Base-by-base conservation (phyloP, 2,888 invertebrate species). In the Sesamia inferens region DNA sequence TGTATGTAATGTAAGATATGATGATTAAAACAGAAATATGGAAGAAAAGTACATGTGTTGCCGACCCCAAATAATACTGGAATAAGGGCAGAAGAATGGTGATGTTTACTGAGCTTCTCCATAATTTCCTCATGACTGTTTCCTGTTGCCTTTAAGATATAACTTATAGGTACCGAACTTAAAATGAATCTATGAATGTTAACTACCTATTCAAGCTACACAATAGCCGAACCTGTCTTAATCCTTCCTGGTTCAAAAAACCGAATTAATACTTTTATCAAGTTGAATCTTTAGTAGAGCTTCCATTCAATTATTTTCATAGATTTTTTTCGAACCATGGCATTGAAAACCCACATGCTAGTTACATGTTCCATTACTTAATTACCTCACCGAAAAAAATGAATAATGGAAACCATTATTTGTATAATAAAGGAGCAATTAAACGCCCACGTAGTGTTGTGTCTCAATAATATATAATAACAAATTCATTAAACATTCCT, bases 311-410 rank as follows among this genome's bases (percentile, higher is more conserved):
- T 62, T 22, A 69, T 48, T 71, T 62, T 72, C 72, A 79, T 72
- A n/a, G 65, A 44, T 69, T 79, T 81, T 66, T 85, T 85, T 80
- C 64, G 72, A 57, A 16, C 65, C 66, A 71, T 75, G 82, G 76
- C 85, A 85, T 85, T 83, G 85, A 81, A 71, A 51, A 24, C 74
- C 78, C 79, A 77, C 82, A 67, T 66, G 54, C 61, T 59, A 55
- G 73, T 81, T 74, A 78, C 55, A 63, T 61, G 73, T 74, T 58
- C 73, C 31, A 78, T 78, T 75, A 78, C 71, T 68, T 77, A 72
- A 82, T 85, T 70, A 75, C 76, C 68, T 82, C 58, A 55, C 2
- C 16, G 48, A 72, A 84, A 85, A 85, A 85, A 76, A 78, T 68
- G 39, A 79, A 81, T 81, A 78, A 78, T 76, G 51, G 69, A 66